phyloP scores from a whole-genome alignment of 1,140 invertebrate genomes.

The Polypedilum vanderplanki region DNA sequence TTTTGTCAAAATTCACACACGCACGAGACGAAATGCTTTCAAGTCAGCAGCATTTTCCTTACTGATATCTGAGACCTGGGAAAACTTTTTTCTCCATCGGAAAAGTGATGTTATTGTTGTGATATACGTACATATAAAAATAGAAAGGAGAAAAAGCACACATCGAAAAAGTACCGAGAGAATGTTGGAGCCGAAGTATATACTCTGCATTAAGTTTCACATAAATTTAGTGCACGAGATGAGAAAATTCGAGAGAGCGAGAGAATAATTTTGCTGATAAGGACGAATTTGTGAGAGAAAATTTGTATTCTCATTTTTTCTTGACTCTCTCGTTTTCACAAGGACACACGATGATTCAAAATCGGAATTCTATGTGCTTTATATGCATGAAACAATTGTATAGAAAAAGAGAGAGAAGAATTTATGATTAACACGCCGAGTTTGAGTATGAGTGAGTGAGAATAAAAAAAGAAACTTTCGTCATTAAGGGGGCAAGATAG shows the following conservation, averaged over 20 bases:
- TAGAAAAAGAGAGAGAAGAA: not conserved
- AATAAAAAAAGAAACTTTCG: not conserved
- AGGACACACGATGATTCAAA: not conserved
- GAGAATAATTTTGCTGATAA: not conserved
- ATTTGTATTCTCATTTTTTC: not conserved
- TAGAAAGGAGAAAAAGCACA: conserved; percentile 3
- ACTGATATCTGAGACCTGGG: conserved; percentile 25
- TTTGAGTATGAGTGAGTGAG: not conserved
- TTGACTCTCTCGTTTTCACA: not conserved
- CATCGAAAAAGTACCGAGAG: not conserved
- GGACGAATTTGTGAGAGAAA: not conserved
- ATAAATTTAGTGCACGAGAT: not conserved
- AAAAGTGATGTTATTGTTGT: conserved; percentile 22
- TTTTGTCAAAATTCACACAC: not conserved
- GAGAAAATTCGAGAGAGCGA: not conserved
- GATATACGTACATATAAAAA: conserved; percentile 15
- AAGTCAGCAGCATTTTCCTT: conserved; percentile 1
- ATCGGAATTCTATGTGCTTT: not conserved
- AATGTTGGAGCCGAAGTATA: conserved; percentile 7
- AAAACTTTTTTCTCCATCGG: conserved; percentile 25
- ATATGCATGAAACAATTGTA: conserved; percentile 13
- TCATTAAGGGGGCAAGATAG: conserved; percentile 1
- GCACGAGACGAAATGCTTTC: not conserved
- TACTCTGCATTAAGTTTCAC: not conserved
- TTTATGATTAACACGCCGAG: not conserved